Base-by-base conservation (phyloP, 1,140 invertebrate species). In the Apocrypta bakeri region DNA sequence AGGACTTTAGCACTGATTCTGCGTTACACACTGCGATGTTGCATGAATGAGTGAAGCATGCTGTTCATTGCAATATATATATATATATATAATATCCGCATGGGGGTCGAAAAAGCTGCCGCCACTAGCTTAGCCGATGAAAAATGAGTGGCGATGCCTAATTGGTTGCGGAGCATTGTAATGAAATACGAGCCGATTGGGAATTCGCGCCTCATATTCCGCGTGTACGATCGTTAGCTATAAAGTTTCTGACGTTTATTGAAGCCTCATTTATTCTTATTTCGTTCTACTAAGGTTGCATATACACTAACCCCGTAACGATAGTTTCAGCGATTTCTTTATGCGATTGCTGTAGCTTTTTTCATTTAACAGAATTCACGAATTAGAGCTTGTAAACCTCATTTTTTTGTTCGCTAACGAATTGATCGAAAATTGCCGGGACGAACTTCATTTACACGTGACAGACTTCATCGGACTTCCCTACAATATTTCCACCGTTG, bases 231-330 rank as follows among this genome's bases (percentile, higher is more conserved):
- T 75, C 33, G 64, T 2, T 33, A 24, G 64, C 56, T 17, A 27
- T 63, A 29, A 42, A 71, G 61, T 71, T 77, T 61, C 31, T 21
- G 73, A 81, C 25, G 63, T 73, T 68, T 73, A 81, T 81, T 68
- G 29, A 42, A 24, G 24, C 64, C 25, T 25, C 14, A 48, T 42
- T 78, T 12, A 78, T 31, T 66, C 33, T 40, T 25, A 17, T 42
- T 24, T 63, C 61, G 63, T 12, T 66, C 56, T 37, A 11, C 25
- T 14, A 27, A 25, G 8, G 27, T 72, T 33, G 27, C 69, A 29
- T 17, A 56, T 56, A n/a, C 17, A 17, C 21, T 6, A 4, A 17
- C n/a, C 48, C 14, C 17, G 14, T 56, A n/a, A 56, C n/a, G 21
- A 56, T 2, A 56, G 6, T 56, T 72, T n/a, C n/a, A n/a, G n/a